Evolutionary conservation across 2,113 vertebrate species (phyloP).

Genomic region (Megaleporinus macrocephalus): DNA sequence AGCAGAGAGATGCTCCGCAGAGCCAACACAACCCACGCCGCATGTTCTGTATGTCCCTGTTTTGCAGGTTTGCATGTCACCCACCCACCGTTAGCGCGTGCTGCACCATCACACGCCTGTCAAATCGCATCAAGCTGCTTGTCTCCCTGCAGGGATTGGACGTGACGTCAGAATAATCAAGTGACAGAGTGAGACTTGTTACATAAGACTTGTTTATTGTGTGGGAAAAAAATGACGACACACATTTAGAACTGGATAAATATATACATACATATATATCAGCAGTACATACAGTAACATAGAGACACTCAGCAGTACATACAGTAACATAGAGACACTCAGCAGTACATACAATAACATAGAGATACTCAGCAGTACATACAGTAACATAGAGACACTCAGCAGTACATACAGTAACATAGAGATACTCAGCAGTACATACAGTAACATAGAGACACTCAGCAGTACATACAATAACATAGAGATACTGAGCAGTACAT

Average conservation of each 20-base stretch:
- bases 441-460: no score
- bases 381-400: no score
- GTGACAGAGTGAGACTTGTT: background rate
- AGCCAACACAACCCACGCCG: background rate
- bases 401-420: no score
- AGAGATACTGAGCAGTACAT: no score
- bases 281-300: no score
- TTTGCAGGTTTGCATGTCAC: background rate
- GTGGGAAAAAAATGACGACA: background rate
- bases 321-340: no score
- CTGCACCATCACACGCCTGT: background rate
- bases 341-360: no score
- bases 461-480: no score
- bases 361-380: no score
- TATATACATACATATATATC: no score
- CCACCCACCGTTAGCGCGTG: background rate
- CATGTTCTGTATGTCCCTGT: background rate
- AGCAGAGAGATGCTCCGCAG: background rate
- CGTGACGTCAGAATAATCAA: background rate
- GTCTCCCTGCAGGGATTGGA: background rate
- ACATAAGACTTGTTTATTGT: background rate
- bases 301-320: no score
- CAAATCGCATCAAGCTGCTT: background rate
- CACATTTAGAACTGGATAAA: background rate
- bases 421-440: no score